Evolutionary conservation across 2,797 vertebrate genomes (phyloP).

Genomic region (Periparus ater): DNA sequence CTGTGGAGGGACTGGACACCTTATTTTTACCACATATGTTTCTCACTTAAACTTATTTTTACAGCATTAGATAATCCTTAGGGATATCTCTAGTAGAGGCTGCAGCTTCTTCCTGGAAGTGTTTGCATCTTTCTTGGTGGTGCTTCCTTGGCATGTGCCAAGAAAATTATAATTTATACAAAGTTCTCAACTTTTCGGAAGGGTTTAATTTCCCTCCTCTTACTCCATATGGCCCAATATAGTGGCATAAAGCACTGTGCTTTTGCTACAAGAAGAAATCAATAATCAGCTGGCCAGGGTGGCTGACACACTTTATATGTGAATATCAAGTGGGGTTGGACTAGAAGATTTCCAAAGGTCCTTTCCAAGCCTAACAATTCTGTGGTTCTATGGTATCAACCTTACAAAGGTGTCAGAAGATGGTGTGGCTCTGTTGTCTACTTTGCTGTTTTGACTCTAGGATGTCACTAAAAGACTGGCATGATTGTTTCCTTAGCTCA

Average conservation of each 20-base stretch:
- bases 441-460: not conserved
- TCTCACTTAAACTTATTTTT: not conserved
- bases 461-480: not conserved
- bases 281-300: not conserved
- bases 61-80: not conserved
- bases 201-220: not conserved
- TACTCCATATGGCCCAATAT: not conserved
- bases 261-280: not conserved
- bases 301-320: not conserved
- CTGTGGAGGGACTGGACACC: not conserved
- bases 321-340: not conserved
- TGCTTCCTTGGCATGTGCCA: not conserved
- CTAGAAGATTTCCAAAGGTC: not conserved
- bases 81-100: not conserved
- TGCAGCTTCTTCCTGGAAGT: not conserved
- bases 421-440: not conserved
- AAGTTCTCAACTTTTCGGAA: not conserved
- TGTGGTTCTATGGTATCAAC: not conserved
- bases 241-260: not conserved
- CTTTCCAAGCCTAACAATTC: not conserved
- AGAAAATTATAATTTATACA: not conserved
- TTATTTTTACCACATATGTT: not conserved
- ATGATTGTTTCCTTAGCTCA: not conserved
- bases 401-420: not conserved
- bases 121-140: not conserved